Percentiles rank a stretch among this genome's conserved stretches.
Evolutionary conservation across 2,888 invertebrate genomes (phyloP).

Genomic region (Eristalis intricaria): DNA sequence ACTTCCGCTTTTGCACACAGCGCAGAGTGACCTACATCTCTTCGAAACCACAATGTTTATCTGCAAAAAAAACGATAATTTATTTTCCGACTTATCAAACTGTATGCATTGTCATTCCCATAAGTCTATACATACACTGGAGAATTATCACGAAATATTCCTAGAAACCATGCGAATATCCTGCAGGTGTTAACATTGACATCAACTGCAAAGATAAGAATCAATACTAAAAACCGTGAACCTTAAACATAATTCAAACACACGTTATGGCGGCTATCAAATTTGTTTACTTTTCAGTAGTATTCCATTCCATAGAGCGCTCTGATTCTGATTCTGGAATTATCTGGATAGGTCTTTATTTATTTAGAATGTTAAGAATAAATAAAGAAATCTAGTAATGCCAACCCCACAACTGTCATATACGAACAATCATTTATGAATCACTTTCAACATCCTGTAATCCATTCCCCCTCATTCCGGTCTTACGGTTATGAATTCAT

Average conservation of each 20-base stretch:
- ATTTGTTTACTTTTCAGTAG: not conserved
- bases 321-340: not conserved
- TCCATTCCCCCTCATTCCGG: not conserved
- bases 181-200: not conserved
- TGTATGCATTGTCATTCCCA: too few species aligned
- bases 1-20: too few species aligned
- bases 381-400: not conserved
- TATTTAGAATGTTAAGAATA: not conserved
- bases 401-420: not conserved
- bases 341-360: not conserved
- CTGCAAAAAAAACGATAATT: too few species aligned
- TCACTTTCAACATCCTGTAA: not conserved
- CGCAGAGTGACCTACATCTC: too few species aligned
- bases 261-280: not conserved
- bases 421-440: not conserved
- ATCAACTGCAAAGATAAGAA: not conserved
- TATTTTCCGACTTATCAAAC: too few species aligned
- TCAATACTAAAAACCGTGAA: not conserved
- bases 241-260: not conserved
- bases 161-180: not conserved
- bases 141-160: not conserved
- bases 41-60: too few species aligned
- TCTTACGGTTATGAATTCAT: not conserved
- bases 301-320: not conserved
- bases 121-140: too few species aligned